A percentile compares a stretch with the other conserved stretches of the same genome.
Conservation (phyloP, 2,113 vertebrate genomes). For the Sphyrna mokarran region DNA sequence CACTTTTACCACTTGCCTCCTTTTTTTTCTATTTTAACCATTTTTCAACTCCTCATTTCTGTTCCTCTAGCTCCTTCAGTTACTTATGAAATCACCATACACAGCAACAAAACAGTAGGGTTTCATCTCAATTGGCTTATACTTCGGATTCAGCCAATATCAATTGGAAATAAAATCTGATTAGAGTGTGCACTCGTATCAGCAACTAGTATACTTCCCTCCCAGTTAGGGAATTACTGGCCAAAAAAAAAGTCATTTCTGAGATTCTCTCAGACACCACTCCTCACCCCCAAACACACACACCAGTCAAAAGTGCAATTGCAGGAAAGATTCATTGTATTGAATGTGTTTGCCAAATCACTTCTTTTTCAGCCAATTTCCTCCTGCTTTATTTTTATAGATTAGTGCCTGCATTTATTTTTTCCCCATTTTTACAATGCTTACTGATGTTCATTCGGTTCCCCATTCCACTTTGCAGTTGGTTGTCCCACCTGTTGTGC, state of each 20-base stretch:
- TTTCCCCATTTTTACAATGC: background rate
- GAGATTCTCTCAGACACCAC: background rate
- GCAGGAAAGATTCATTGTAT: background rate
- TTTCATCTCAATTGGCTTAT: background rate
- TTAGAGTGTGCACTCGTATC: background rate
- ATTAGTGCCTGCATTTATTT: background rate
- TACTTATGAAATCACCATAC: background rate
- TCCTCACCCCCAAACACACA: background rate
- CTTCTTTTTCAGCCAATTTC: background rate
- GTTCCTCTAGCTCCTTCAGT: background rate
- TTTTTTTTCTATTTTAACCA: background rate
- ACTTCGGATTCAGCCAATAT: background rate
- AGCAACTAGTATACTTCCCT: background rate
- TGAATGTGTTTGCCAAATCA: background rate
- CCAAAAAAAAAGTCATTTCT: background rate
- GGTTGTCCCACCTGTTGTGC: background rate
- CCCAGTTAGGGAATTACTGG: background rate
- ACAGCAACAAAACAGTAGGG: background rate
- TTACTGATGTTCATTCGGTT: background rate
- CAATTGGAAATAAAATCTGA: background rate
- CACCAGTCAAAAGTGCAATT: background rate
- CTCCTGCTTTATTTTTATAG: background rate
- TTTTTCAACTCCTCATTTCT: background rate
- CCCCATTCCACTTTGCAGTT: background rate
- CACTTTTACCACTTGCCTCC: background rate